Base-by-base conservation (phyloP, 2,113 vertebrate species). In the Axis porcinus region DNA sequence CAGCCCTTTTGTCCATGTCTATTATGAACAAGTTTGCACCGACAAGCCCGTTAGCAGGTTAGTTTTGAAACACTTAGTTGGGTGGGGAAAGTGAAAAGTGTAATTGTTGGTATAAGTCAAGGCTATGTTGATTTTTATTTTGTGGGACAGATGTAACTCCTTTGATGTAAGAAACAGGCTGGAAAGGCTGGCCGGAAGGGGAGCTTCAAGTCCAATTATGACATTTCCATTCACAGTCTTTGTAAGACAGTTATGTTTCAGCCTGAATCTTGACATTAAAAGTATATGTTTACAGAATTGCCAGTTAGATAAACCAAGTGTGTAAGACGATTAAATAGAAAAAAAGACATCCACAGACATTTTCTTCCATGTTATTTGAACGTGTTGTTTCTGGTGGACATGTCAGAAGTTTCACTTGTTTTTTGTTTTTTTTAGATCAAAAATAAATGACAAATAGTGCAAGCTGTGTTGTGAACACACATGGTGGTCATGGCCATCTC, bases 211-310 rank as follows among this genome's bases (percentile, higher is more conserved):
- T 86, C 98, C 1, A 92, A 1, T 16, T 76, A 54, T 0, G 85
- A 82, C 76, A 70, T 97, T 98, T 97, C 97, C 97, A 74, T 95
- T 97, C 86, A 88, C 64, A 19, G 0, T 96, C 98, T 97, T 98
- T 98, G 97, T 98, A 98, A 98, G 89, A 97, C 98, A 97, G 90
- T 87, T 86, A 97, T 87, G 86, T 98, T 98, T 98, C 93, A 83
- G 89, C 97, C 98, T 97, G 98, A 98, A 98, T 97, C 98, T 87
- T 94, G 98, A 98, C 94, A 97, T 98, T 98, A 95, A 98, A 97
- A 97, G 95, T 98, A 85, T 40, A 97, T 86, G 96, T 98, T 98
- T 98, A 98, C 97, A 98, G 95, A 97, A 27, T 81, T 90, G 94
- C 97, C 93, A 97, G 94, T 91, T 96, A 96, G 98, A 92, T 60